Base-by-base conservation (phyloP, 2,888 invertebrate species). In the Neoascia interrupta region DNA sequence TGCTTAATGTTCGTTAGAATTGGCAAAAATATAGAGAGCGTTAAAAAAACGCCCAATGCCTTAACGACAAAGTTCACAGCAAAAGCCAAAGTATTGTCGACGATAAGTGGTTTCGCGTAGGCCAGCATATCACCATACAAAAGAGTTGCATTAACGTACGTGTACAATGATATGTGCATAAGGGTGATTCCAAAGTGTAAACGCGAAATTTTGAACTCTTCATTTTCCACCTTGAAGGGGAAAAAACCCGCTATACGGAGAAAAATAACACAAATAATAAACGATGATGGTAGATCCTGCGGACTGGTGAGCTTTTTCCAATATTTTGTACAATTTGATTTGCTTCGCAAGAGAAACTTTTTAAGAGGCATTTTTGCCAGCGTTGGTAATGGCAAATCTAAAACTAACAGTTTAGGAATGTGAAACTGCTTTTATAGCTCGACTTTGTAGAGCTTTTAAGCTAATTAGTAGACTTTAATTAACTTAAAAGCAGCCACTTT, bases 101-200 rank as follows among this genome's bases (percentile, higher is more conserved):
- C 82, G 13, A 83, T 68, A 16, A 83, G 70, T 0, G 84, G 84
- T 2, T 83, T 82, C 0, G 81, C 80, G 58, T 82, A 84, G 5
- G 64, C 39, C 0, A 34, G 26, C 70, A 82, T 81, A 26, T 83
- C 82, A 1, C 53, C 60, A n/a, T 73, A 8, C 4, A 84, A 13
- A 5, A 83, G 26, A 1, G 54, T 76, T 0, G 70, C 10, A 36
- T 84, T 85, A 2, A 84, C 82, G 58, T 82, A 84, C n/a, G 60
- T 37, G 56, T 81, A 84, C 16, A 81, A 16, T 0, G 39, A 1
- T 2, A 83, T 11, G 37, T 85, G 83, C 0, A 74, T 2, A 1
- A 83, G 1, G 0, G 82, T 82, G 0, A 81, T 4, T 1, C 45
- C 2, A 6, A 81, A 19, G 0, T 76, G 26, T 1, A 60, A 49